Percentiles rank a stretch among this genome's conserved stretches.
These are phyloP conservation scores for Luffia ferchaultella DNA, from an alignment of 2,888 invertebrate genomes.

Conservation along the genomic window DNA sequence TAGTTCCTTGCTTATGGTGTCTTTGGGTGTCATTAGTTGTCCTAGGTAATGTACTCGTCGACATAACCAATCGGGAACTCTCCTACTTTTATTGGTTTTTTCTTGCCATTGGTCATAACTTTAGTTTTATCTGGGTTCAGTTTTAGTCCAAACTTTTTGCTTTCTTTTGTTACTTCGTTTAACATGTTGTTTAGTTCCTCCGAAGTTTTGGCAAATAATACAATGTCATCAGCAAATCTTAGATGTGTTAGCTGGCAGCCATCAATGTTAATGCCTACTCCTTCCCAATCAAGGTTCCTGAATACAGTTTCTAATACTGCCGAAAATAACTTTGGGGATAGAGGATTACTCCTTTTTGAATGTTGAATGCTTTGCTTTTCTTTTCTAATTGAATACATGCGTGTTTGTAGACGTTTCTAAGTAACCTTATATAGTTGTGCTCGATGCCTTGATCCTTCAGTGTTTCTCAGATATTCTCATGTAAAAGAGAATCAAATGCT, in stretches of 20 bases:
- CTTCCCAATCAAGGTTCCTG: constrained; percentile 10
- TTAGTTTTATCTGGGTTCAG: too few relatives aligned
- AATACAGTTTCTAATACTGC: constrained; percentile 12
- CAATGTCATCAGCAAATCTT: constrained; percentile 11
- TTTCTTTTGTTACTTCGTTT: not conserved
- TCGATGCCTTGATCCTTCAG: constrained; percentile 15
- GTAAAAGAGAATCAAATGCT: constrained; percentile 2
- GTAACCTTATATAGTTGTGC: constrained; percentile 14
- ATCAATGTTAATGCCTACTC: constrained; percentile 9
- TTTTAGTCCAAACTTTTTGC: too few relatives aligned
- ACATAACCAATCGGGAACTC: too few relatives aligned
- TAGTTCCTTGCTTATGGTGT: too few relatives aligned
- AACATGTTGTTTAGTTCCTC: not conserved
- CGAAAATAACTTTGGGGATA: constrained; percentile 15
- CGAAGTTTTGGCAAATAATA: constrained; percentile 3
- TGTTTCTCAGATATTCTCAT: constrained; percentile 13
- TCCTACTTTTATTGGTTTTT: too few relatives aligned
- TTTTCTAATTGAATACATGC: constrained; percentile 12
- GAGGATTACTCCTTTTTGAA: constrained; percentile 16
- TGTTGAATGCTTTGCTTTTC: constrained; percentile 9
- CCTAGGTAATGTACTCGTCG: too few relatives aligned
- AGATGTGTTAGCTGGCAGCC: constrained; percentile 9
- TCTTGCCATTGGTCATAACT: too few relatives aligned
- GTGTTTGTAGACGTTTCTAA: constrained; percentile 13
- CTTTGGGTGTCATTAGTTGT: too few relatives aligned